Evolutionary conservation across 1,140 invertebrate genomes (phyloP).

Genomic region (Hyles vespertilio): DNA sequence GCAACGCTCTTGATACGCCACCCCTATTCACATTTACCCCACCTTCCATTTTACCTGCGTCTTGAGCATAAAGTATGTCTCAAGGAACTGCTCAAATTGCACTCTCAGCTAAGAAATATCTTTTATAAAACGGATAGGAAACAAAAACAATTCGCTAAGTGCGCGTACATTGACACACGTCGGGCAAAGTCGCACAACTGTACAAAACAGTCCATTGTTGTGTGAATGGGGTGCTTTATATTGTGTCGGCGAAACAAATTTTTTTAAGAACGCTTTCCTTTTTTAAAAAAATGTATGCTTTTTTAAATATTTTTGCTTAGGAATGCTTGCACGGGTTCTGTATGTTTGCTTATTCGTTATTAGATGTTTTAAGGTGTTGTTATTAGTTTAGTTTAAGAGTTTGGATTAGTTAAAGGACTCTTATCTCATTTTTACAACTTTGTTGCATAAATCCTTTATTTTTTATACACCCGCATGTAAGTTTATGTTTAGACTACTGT

Average conservation of each 20-base stretch:
- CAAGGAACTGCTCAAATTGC: constrained; percentile 59
- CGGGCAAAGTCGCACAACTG: constrained; percentile 47
- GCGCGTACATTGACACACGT: constrained; percentile 68
- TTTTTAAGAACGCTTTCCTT: constrained; percentile 65
- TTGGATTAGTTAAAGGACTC: too few species aligned
- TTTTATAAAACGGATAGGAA: constrained; percentile 48
- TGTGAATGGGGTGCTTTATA: constrained; percentile 62
- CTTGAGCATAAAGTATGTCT: constrained; percentile 37
- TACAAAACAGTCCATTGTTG: constrained; percentile 56
- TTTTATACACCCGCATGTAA: too few species aligned
- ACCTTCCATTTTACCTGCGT: constrained; percentile 25
- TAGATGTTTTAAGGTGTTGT: too few species aligned
- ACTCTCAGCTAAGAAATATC: constrained; percentile 45
- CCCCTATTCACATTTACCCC: constrained; percentile 1
- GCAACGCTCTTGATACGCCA: background rate
- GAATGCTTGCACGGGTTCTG: constrained; percentile 7
- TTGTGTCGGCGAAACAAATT: constrained; percentile 55
- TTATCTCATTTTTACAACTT: too few species aligned
- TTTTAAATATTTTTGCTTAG: constrained; percentile 1
- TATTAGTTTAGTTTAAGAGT: too few species aligned
- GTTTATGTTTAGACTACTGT: too few species aligned
- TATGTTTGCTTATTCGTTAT: constrained; percentile 5
- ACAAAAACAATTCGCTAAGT: constrained; percentile 66
- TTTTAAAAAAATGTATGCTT: constrained; percentile 43
- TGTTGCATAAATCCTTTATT: too few species aligned